phyloP scores from a whole-genome alignment of 2,797 vertebrate species.

The Enteromius anoplus region DNA sequence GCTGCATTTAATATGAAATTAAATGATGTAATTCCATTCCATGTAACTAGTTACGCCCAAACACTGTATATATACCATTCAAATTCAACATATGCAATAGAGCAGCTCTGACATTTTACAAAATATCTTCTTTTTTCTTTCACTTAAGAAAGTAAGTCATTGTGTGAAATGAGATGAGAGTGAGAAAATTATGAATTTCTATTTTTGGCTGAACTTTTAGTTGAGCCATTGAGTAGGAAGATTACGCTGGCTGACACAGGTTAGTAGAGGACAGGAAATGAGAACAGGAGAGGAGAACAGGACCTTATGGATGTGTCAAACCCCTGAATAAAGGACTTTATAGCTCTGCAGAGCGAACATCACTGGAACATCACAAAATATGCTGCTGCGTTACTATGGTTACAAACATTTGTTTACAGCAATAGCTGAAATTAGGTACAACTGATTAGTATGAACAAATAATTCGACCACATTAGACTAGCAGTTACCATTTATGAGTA shows the following conservation, averaged over 20 bases:
- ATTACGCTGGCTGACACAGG: not conserved
- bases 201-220: slow-evolving; percentile 9
- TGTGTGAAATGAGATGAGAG: not conserved
- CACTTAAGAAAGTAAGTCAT: not conserved
- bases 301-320: not conserved
- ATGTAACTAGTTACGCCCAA: not conserved
- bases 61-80: not conserved
- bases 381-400: not conserved
- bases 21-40: not conserved
- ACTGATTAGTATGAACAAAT: not conserved
- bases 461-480: not conserved
- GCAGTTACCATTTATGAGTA: slow-evolving; percentile 7
- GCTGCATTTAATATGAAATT: not conserved
- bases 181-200: not conserved
- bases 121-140: not conserved
- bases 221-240: not conserved
- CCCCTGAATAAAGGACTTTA: not conserved
- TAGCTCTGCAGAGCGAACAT: slow-evolving; percentile 6
- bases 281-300: not conserved
- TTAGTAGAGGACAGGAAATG: not conserved
- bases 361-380: not conserved
- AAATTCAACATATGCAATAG: not conserved
- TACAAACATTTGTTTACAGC: not conserved
- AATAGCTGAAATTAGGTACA: slow-evolving; percentile 10
- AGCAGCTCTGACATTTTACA: not conserved